phyloP scores from a whole-genome alignment of 2,113 vertebrate species.

The Rhea pennata region DNA sequence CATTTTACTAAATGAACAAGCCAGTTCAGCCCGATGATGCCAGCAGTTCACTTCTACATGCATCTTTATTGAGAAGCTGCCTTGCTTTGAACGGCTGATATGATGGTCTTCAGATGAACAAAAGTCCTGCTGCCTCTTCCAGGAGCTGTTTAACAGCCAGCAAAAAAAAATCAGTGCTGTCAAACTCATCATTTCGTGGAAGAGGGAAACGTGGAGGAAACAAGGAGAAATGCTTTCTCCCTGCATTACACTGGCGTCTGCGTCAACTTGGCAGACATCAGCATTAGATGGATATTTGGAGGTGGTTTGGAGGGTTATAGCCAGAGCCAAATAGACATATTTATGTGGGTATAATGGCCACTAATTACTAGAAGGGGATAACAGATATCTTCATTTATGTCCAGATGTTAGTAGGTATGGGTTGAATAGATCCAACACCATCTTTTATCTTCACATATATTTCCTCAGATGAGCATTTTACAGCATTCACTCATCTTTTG shows the following conservation, averaged over 20 bases:
- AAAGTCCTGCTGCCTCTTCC: background rate
- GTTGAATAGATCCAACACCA: background rate
- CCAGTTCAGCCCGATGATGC: accelerated
- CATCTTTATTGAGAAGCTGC: background rate
- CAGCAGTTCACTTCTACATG: accelerated
- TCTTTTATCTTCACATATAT: background rate
- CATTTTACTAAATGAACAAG: constrained; percentile 31
- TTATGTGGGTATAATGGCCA: background rate
- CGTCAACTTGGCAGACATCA: background rate
- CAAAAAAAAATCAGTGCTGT: accelerated
- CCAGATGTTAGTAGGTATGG: background rate
- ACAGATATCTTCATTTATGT: accelerated
- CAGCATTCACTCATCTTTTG: background rate
- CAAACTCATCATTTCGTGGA: background rate
- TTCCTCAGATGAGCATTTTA: background rate
- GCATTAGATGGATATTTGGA: background rate
- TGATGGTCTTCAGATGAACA: accelerated
- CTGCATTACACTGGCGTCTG: accelerated
- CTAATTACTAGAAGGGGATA: background rate
- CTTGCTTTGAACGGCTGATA: background rate
- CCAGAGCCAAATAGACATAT: background rate
- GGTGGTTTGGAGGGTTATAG: background rate
- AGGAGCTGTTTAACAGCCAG: background rate
- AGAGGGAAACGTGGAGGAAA: background rate
- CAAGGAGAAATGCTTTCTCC: background rate